Evolutionary conservation across 2,113 vertebrate genomes (phyloP).

Genomic region (Cryptoleucopteryx plumbea): DNA sequence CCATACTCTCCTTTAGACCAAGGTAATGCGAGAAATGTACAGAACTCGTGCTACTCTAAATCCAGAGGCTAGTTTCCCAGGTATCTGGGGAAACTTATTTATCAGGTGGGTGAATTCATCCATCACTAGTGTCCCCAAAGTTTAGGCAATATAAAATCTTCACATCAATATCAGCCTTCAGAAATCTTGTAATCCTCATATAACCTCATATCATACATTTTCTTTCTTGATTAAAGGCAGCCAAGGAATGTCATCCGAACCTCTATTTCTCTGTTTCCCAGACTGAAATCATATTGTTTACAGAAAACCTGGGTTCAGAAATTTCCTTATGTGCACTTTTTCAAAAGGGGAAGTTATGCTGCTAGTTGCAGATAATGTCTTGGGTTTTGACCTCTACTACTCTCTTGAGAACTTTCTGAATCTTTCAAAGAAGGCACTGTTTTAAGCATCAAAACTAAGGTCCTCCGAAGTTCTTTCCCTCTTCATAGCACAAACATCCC

Average conservation of each 20-base stretch:
- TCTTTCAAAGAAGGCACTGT: background rate
- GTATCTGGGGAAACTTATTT: background rate
- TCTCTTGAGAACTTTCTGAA: background rate
- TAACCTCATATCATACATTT: background rate
- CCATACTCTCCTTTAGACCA: background rate
- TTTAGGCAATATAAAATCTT: background rate
- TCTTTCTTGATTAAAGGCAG: background rate
- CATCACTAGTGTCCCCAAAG: background rate
- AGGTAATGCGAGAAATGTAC: background rate
- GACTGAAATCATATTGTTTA: background rate
- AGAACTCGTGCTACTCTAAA: background rate
- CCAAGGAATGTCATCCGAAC: background rate
- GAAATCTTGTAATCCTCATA: background rate
- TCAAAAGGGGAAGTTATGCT: background rate
- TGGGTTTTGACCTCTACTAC: background rate
- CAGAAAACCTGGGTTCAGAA: background rate
- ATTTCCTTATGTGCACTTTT: background rate
- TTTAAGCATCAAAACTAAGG: background rate
- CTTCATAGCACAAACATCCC: background rate
- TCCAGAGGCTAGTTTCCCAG: background rate
- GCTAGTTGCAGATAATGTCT: fast-evolving
- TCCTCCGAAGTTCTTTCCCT: background rate
- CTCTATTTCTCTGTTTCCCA: background rate
- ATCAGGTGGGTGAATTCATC: background rate
- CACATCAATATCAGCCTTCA: background rate